Evolutionary conservation across 2,888 invertebrate genomes (phyloP).

Genomic region (Nemapogon koenigi): DNA sequence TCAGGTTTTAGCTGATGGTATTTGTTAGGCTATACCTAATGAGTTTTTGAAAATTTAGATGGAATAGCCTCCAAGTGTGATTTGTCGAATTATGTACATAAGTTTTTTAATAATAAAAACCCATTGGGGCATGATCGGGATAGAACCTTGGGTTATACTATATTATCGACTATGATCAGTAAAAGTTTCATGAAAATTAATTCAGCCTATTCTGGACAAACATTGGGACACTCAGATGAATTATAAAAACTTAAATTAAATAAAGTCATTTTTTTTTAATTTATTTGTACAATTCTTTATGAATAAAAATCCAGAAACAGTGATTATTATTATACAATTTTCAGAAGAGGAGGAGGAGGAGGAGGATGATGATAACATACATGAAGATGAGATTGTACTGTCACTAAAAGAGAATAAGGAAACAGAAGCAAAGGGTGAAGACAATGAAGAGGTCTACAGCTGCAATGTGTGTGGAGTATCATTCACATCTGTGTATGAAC

Average conservation of each 20-base stretch:
- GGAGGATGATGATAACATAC: not conserved
- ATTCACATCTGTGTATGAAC: slow-evolving; percentile 69
- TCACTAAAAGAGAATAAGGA: too few relatives aligned
- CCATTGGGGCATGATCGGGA: too few relatives aligned
- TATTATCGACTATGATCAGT: too few relatives aligned
- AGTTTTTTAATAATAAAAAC: too few relatives aligned
- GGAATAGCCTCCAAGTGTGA: too few relatives aligned
- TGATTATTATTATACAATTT: slow-evolving; percentile 15
- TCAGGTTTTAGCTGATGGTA: not conserved
- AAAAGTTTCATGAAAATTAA: too few relatives aligned
- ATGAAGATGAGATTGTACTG: slow-evolving; percentile 11
- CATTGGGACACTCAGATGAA: too few relatives aligned
- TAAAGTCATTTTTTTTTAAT: slow-evolving; percentile 11
- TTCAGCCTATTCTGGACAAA: too few relatives aligned
- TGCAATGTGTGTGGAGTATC: slow-evolving; percentile 71
- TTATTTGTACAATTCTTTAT: slow-evolving; percentile 13
- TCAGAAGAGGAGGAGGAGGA: not conserved
- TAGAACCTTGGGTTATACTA: too few relatives aligned
- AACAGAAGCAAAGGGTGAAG: slow-evolving; percentile 22
- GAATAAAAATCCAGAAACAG: slow-evolving; percentile 19
- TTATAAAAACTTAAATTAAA: not conserved
- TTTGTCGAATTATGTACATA: too few relatives aligned
- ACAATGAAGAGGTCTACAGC: slow-evolving; percentile 64
- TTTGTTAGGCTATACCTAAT: too few relatives aligned
- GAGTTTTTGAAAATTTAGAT: too few relatives aligned